phyloP scores from a whole-genome alignment of 2,797 vertebrate genomes.

The Sitta carolinensis region DNA sequence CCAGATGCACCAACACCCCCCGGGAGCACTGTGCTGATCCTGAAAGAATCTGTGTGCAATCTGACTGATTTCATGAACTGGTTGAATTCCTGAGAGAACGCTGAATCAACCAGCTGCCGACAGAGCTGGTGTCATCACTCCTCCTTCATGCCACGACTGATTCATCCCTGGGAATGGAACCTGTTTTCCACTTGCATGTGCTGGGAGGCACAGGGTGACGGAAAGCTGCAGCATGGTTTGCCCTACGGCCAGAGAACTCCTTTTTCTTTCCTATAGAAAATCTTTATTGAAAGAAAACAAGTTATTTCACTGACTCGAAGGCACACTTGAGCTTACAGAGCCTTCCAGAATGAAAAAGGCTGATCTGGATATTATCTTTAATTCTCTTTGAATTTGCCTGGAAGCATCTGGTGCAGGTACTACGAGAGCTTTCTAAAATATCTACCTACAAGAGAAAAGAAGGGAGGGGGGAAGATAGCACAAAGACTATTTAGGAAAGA shows the following conservation, averaged over 20 bases:
- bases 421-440: background rate
- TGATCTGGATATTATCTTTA: background rate
- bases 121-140: slow-evolving; percentile 33
- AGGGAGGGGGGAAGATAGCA: rapidly evolving
- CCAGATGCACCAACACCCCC: background rate
- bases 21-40: background rate
- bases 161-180: background rate
- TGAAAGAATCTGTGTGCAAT: background rate
- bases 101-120: background rate
- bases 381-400: background rate
- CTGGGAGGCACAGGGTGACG: background rate
- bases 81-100: background rate
- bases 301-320: background rate
- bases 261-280: background rate
- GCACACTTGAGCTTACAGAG: background rate
- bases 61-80: background rate
- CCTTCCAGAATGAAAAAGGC: background rate
- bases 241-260: background rate
- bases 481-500: background rate
- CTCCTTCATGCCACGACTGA: background rate
- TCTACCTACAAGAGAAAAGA: background rate
- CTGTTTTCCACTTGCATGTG: background rate
- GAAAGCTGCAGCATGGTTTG: background rate
- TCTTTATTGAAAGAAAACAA: background rate
- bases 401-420: background rate